Conservation (phyloP, 2,797 vertebrate species). For the Muscicapa comitata region DNA sequence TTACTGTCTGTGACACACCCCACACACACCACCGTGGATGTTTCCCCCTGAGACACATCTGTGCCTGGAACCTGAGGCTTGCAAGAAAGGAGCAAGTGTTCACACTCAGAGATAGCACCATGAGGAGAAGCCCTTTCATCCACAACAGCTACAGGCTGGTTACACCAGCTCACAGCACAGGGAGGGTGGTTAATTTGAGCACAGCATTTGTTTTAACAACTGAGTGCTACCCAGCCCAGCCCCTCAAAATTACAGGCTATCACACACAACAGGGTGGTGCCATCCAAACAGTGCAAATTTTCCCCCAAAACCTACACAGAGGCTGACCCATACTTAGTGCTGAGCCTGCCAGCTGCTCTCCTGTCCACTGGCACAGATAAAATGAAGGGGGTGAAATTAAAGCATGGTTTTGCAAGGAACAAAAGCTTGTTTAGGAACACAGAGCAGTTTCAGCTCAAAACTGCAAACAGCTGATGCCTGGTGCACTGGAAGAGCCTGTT, state of each 20-base stretch:
- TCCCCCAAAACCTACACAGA: fast-evolving
- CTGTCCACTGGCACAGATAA: neutral
- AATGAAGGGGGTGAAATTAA: neutral
- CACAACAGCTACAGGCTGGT: neutral
- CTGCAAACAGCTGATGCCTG: neutral
- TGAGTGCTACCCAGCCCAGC: neutral
- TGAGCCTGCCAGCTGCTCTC: neutral
- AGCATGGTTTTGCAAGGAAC: neutral
- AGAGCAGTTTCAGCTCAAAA: neutral
- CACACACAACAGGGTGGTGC: neutral
- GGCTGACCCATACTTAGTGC: neutral
- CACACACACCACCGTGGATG: neutral
- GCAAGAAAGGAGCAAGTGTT: fast-evolving
- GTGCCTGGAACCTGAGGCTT: neutral
- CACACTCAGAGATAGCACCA: neutral
- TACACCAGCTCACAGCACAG: neutral
- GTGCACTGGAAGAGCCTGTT: neutral
- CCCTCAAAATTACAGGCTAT: neutral
- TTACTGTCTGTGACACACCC: fast-evolving
- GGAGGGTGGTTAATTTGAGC: neutral
- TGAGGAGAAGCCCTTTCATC: fast-evolving
- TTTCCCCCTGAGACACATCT: neutral
- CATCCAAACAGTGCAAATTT: neutral
- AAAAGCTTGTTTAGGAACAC: neutral
- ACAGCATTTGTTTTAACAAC: neutral